These are phyloP conservation scores for Plagodis pulveraria DNA, from an alignment of 2,888 invertebrate species.

Conservation along the genomic window DNA sequence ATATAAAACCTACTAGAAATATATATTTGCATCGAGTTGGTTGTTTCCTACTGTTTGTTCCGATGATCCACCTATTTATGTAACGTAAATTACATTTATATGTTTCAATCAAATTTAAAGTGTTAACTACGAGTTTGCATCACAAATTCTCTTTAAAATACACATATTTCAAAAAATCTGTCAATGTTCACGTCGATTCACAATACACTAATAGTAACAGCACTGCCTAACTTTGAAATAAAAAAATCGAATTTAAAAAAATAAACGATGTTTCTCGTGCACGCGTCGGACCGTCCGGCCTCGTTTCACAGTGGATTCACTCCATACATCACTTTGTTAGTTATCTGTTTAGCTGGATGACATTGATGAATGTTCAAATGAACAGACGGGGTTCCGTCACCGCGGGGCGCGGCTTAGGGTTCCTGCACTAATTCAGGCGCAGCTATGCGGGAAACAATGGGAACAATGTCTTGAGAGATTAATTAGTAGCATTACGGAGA, in stretches of 20 bases:
- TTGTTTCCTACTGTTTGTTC: too few species aligned
- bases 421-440: slow-evolving; percentile 49
- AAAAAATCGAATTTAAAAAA: slow-evolving; percentile 27
- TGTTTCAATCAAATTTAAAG: too few species aligned
- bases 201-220: too few species aligned
- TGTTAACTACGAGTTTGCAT: too few species aligned
- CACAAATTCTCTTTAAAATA: too few species aligned
- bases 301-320: slow-evolving; percentile 65
- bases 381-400: slow-evolving; percentile 49
- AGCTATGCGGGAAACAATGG: slow-evolving; percentile 47
- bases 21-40: too few species aligned
- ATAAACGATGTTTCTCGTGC: slow-evolving; percentile 42
- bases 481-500: slow-evolving; percentile 37
- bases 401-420: slow-evolving; percentile 30
- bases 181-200: too few species aligned
- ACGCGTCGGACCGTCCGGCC: slow-evolving; percentile 44
- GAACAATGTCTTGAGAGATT: slow-evolving; percentile 46
- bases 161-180: too few species aligned
- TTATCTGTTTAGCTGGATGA: slow-evolving; percentile 71
- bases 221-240: too few species aligned
- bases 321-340: slow-evolving; percentile 74
- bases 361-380: slow-evolving; percentile 70
- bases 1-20: too few species aligned
- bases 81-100: too few species aligned
- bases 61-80: too few species aligned